Conservation (phyloP, 2,113 vertebrate species). For the Tragelaphus buxtoni region DNA sequence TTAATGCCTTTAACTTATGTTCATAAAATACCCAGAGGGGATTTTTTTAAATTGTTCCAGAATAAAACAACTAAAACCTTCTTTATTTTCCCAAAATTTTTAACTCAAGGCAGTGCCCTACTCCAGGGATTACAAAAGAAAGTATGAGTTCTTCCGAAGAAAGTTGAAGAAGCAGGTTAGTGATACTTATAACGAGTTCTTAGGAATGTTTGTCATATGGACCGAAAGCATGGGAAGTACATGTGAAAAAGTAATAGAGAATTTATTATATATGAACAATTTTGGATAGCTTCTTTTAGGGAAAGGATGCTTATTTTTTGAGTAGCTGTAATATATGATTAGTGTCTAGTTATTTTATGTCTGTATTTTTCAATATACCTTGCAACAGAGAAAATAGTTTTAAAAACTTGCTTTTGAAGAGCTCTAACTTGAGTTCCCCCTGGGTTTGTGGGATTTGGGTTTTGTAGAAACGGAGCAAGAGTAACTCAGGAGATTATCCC, state of each 20-base stretch:
- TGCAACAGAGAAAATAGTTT: not conserved
- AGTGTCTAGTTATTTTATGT: not conserved
- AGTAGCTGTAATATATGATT: not conserved
- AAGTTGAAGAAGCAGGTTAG: constrained; percentile 96
- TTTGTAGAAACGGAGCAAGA: not conserved
- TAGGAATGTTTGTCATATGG: not conserved
- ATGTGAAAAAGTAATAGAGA: not conserved
- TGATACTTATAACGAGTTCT: constrained; percentile 4
- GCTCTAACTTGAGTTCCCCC: not conserved
- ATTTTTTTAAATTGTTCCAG: constrained; percentile 19
- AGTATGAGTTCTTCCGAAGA: constrained; percentile 98
- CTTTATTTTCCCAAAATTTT: constrained; percentile 49
- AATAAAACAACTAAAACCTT: constrained; percentile 46
- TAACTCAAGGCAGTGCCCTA: constrained; percentile 95
- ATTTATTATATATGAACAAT: constrained; percentile 1
- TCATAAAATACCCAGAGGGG: not conserved
- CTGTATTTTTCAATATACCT: not conserved
- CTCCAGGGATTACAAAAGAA: constrained; percentile 98
- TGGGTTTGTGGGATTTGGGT: not conserved
- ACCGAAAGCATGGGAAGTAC: not conserved
- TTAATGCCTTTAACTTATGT: constrained; percentile 38
- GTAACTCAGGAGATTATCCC: not conserved
- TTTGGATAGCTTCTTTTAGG: not conserved
- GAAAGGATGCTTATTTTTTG: not conserved
- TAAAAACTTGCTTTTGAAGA: not conserved